These are phyloP conservation scores for Caenorhabditis doughertyi DNA, from an alignment of 2,888 invertebrate genomes.

Conservation along the genomic window DNA sequence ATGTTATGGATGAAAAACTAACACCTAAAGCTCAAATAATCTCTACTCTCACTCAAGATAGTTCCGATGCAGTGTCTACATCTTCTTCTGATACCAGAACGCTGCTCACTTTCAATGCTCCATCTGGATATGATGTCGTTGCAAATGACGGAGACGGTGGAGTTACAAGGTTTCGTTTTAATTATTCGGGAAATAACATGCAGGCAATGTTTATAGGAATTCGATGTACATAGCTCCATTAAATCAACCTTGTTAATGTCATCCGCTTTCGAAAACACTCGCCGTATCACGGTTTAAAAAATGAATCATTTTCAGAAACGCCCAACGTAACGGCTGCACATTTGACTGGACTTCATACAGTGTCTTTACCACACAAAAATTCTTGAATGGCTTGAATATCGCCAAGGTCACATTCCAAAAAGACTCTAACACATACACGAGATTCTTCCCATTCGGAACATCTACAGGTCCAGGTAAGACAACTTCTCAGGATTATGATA, in stretches of 20 bases:
- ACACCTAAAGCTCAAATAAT: conserved; percentile 24
- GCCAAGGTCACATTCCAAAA: conserved; percentile 7
- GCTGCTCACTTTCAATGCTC: conserved; percentile 25
- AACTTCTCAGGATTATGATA: too few relatives aligned
- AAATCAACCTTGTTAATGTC: too few relatives aligned
- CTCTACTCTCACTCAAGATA: conserved; percentile 2
- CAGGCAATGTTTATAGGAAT: too few relatives aligned
- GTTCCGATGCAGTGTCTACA: conserved; percentile 51
- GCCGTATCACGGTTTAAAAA: background rate
- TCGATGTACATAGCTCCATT: too few relatives aligned
- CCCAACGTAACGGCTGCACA: conserved; percentile 21
- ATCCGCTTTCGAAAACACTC: too few relatives aligned
- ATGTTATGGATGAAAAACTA: conserved; percentile 4
- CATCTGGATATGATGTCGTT: conserved; percentile 2
- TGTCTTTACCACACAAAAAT: conserved; percentile 36
- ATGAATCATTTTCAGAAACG: conserved; percentile 20
- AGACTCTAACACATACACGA: conserved; percentile 26
- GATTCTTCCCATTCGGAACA: conserved; percentile 53
- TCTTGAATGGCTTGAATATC: conserved; percentile 20
- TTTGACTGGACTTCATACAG: conserved; percentile 54
- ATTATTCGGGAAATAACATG: too few relatives aligned
- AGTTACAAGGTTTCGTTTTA: conserved; percentile 21
- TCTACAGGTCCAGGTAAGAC: conserved; percentile 6
- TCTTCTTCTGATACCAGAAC: conserved; percentile 36
- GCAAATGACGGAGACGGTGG: conserved; percentile 38